phyloP scores from a whole-genome alignment of 2,888 invertebrate genomes.

The Ceratothoa steindachneri region DNA sequence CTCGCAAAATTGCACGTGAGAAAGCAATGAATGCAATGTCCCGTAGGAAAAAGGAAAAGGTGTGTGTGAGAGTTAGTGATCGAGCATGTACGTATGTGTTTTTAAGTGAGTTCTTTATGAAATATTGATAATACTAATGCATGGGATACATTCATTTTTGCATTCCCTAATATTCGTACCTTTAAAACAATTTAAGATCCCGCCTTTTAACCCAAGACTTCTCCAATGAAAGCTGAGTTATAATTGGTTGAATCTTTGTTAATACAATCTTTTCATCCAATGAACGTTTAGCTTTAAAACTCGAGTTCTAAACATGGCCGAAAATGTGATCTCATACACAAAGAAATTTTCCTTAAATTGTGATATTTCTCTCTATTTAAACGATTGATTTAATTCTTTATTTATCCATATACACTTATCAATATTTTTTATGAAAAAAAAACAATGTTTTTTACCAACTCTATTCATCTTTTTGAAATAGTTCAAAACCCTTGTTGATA shows the following conservation, averaged over 20 bases:
- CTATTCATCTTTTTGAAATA: not conserved
- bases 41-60: too few species aligned
- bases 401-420: not conserved
- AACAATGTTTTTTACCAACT: not conserved
- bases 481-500: not conserved
- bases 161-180: too few species aligned
- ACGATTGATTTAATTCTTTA: not conserved
- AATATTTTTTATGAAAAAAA: not conserved
- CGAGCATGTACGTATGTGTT: too few species aligned
- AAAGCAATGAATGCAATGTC: too few species aligned
- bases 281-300: not conserved
- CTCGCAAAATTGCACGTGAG: too few species aligned
- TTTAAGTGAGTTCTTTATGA: too few species aligned
- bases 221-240: too few species aligned
- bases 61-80: too few species aligned
- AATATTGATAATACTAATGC: too few species aligned
- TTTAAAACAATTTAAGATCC: too few species aligned
- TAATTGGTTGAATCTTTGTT: not conserved
- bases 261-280: not conserved
- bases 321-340: not conserved
- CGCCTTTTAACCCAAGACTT: too few species aligned
- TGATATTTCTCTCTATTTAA: not conserved
- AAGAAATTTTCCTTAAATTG: not conserved
- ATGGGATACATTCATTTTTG: too few species aligned
- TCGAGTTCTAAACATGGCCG: slow-evolving; percentile 1